phyloP scores from a whole-genome alignment of 2,113 vertebrate genomes.

The Columba livia region DNA sequence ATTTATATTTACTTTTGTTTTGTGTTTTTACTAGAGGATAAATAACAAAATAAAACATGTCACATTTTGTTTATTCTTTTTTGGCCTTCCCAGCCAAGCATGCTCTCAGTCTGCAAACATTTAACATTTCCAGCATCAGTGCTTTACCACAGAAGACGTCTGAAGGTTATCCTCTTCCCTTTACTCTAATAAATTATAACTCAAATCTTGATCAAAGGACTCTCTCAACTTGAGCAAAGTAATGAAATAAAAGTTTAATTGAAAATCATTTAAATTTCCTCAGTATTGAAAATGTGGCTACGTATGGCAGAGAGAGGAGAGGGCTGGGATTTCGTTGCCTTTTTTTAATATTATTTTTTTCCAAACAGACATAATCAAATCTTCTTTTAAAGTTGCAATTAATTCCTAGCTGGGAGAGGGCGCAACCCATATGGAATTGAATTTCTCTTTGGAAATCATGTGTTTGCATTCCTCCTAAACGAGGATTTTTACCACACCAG shows the following conservation, averaged over 20 bases:
- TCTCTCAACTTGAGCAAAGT: constrained; percentile 71
- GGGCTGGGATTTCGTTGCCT: background rate
- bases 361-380: constrained; percentile 69
- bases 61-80: constrained; percentile 79
- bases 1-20: constrained; percentile 78
- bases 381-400: constrained; percentile 77
- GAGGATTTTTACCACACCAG: constrained; percentile 84
- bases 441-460: constrained; percentile 80
- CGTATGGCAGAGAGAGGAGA: background rate
- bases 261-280: constrained; percentile 79
- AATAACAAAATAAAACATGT: constrained; percentile 81
- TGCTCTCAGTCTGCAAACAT: constrained; percentile 82
- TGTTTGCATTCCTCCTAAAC: constrained; percentile 81
- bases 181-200: constrained; percentile 79
- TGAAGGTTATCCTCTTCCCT: constrained; percentile 84
- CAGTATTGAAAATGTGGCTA: constrained; percentile 68
- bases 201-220: constrained; percentile 79
- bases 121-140: constrained; percentile 81
- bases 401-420: constrained; percentile 71
- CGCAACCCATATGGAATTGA: constrained; percentile 79
- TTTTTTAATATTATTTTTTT: background rate
- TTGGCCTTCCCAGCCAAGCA: constrained; percentile 67
- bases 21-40: constrained; percentile 74
- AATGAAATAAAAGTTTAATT: constrained; percentile 81
- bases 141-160: constrained; percentile 85